phyloP scores from a whole-genome alignment of 2,888 invertebrate species.

The Diaprepes abbreviatus region DNA sequence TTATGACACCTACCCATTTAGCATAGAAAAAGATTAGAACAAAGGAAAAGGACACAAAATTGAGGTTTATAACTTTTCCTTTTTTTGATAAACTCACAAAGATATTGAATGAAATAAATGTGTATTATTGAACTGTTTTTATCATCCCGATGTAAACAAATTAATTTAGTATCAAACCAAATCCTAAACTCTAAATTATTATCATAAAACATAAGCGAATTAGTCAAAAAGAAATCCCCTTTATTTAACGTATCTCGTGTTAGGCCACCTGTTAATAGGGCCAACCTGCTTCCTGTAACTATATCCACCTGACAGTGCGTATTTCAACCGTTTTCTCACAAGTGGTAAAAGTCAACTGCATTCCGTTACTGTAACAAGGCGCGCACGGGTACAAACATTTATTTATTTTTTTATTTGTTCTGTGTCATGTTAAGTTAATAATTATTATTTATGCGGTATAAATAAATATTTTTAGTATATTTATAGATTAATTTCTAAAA shows the following conservation, averaged over 20 bases:
- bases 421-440: conserved; percentile 5
- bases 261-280: conserved; percentile 37
- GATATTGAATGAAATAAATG: too few relatives aligned
- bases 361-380: conserved; percentile 26
- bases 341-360: conserved; percentile 37
- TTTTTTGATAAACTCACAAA: too few relatives aligned
- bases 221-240: conserved; percentile 1
- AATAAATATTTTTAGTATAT: background rate
- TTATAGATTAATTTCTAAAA: background rate
- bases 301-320: conserved; percentile 34
- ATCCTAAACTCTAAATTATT: too few relatives aligned
- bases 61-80: too few relatives aligned
- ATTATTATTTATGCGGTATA: conserved; percentile 8
- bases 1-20: too few relatives aligned
- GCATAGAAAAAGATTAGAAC: too few relatives aligned
- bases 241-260: conserved; percentile 24
- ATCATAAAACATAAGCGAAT: background rate
- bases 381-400: conserved; percentile 17
- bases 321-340: conserved; percentile 38
- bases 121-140: too few relatives aligned
- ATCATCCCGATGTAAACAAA: too few relatives aligned
- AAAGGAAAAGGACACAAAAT: too few relatives aligned
- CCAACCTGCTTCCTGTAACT: conserved; percentile 34
- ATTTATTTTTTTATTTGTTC: conserved; percentile 8
- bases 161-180: too few relatives aligned